These are phyloP conservation scores for Eclectus roratus DNA, from an alignment of 2,113 vertebrate species.

Conservation along the genomic window DNA sequence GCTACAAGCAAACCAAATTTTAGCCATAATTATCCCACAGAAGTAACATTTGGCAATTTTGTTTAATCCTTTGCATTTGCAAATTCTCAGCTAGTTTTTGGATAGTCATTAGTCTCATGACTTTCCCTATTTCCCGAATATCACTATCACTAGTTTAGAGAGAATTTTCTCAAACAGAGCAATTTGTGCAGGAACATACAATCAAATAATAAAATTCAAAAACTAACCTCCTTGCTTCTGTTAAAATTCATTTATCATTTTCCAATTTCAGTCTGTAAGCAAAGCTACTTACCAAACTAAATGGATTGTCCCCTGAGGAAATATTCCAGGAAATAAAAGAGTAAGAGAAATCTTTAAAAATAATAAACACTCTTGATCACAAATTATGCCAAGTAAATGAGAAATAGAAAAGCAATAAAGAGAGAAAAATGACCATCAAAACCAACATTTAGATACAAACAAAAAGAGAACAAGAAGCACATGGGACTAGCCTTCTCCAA, in stretches of 20 bases:
- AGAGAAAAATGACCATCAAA: background rate
- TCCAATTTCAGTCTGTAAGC: background rate
- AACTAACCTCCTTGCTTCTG: background rate
- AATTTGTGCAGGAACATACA: background rate
- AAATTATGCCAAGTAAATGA: background rate
- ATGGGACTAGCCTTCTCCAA: background rate
- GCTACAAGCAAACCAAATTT: background rate
- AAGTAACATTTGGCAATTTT: background rate
- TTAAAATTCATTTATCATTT: constrained; percentile 17
- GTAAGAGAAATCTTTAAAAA: background rate
- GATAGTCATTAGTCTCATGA: background rate
- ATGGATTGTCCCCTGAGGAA: background rate
- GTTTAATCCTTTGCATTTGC: background rate
- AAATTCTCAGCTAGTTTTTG: background rate
- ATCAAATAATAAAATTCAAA: constrained; percentile 19
- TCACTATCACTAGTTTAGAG: background rate
- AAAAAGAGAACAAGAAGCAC: background rate
- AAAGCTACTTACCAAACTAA: background rate
- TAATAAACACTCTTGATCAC: background rate
- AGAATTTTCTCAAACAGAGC: background rate
- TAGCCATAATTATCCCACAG: background rate
- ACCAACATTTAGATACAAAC: background rate
- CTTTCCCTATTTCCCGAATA: background rate
- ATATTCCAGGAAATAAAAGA: background rate
- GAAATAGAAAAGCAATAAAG: background rate